Base-by-base conservation (phyloP, 2,888 invertebrate genomes). In the Monopis laevigella region DNA sequence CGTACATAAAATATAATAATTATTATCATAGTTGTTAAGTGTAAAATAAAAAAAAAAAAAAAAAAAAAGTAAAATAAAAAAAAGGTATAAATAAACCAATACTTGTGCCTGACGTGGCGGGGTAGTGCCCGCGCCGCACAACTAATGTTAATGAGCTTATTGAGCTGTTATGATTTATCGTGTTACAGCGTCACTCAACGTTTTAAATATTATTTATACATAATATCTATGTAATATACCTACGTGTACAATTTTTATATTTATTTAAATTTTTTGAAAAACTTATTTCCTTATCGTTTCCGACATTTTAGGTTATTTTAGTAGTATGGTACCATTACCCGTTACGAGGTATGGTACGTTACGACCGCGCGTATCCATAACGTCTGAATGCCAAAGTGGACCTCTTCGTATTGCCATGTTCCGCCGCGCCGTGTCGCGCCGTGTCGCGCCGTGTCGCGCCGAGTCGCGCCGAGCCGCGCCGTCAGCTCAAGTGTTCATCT, bases 41-140 rank as follows among this genome's bases (percentile, higher is more conserved):
- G 56, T 58, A 60, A 62, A 57, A 55, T 40, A 38, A 46, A 32
- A 39, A 26, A 32, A 19, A 40, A 35, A 40, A 26, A 46, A 47
- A 51, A 50, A 51, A 51, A 50, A 56, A 50, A 50, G 57, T 58
- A 59, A 52, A 55, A 62, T 59, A 53, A 58, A 65, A 73, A 74
- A 78, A 72, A 70, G 77, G 75, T 71, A 65, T 70, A 72, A 77
- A 75, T 65, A 74, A 78, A 80, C 80, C 80, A 80, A 80, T 80
- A 77, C 78, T 80, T 78, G 80, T 80, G 80, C 80, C 80, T 80
- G 78, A 77, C 77, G 77, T 68, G 77, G 73, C 75, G 77, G 80
- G 6, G 24, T 21, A n/a, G 24, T 21, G 5, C 24, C 24, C 6
- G 24, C 24, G 8, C 24, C 8, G 24, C 24, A 8, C 5, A 5